Base-by-base conservation (phyloP, 2,797 vertebrate genomes). In the Pteropus rufus region DNA sequence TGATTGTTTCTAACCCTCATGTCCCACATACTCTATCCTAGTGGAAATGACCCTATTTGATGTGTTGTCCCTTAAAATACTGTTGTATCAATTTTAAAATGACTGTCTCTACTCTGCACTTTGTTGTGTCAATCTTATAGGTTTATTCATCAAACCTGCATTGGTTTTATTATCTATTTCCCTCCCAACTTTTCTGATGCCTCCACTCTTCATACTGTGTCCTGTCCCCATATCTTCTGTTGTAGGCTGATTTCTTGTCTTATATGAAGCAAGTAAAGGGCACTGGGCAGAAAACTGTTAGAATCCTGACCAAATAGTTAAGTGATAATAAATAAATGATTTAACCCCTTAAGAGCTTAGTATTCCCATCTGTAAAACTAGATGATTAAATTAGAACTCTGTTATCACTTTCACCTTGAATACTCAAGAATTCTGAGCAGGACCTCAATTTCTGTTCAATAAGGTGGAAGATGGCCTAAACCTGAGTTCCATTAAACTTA, bases 41-140 rank as follows among this genome's bases (percentile, higher is more conserved):
- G 12, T 34, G n/a, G 15, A 93, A 94, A 70, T 70, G 54, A 69
- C 7, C 46, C 41, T 69, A 6, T 49, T 86, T 36, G 54, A 80
- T 60, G 24, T 36, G 16, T 7, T 87, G 23, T 49, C 29, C 10
- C 41, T 12, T 41, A 26, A 44, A 75, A 36, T 92, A 36, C 21
- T 93, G 5, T 31, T 89, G 14, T 79, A 70, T 69, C 64, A 77
- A 44, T 94, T 91, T 91, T 94, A 96, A 96, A 95, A 34, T 89
- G 52, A n/a, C 24, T 36, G 11, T 75, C 65, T 70, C 18, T 69
- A 36, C 2, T 19, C 23, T 86, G 36, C 29, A 95, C 36, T 52
- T 82, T 65, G 62, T 56, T 69, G 31, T 73, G 10, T 90, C 26
- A 85, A 18, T 90, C 73, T 89, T 56, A 16, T 65, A 29, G n/a